Percentiles rank a stretch among this genome's conserved stretches.
Conservation (phyloP, 2,888 invertebrate species). For the Apodemia duryi region DNA sequence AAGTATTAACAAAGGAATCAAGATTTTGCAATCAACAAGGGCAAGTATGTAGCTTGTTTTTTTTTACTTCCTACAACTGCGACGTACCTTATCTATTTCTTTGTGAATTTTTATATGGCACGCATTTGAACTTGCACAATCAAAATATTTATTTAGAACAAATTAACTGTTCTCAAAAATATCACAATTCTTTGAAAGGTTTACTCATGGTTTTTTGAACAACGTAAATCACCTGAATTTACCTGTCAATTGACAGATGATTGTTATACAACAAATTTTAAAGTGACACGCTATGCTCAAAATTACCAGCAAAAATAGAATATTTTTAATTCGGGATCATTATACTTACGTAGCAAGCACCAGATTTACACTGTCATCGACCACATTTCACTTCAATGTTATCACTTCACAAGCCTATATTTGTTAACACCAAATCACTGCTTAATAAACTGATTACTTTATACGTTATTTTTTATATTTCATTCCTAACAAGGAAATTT, state of each 20-base stretch:
- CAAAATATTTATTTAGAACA: slow-evolving; percentile 42
- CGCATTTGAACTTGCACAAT: slow-evolving; percentile 44
- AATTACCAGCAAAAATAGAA: slow-evolving; percentile 28
- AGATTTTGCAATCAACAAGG: slow-evolving; percentile 47
- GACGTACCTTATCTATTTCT: not conserved
- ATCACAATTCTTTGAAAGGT: slow-evolving; percentile 31
- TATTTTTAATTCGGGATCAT: slow-evolving; percentile 47
- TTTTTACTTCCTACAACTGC: not conserved
- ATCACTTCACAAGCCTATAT: slow-evolving; percentile 48
- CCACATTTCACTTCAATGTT: slow-evolving; percentile 62
- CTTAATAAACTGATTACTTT: slow-evolving; percentile 38
- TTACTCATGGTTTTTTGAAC: slow-evolving; percentile 36
- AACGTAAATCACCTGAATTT: slow-evolving; percentile 37
- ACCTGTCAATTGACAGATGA: slow-evolving; percentile 38
- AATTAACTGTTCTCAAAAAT: not conserved
- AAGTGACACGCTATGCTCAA: slow-evolving; percentile 27
- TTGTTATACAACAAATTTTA: slow-evolving; percentile 46
- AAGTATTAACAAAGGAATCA: slow-evolving; percentile 73
- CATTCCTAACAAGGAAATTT: slow-evolving; percentile 43
- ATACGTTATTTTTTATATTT: slow-evolving; percentile 39
- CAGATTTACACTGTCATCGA: slow-evolving; percentile 74
- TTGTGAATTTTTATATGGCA: slow-evolving; percentile 50
- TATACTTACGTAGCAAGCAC: slow-evolving; percentile 70
- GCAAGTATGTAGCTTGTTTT: slow-evolving; percentile 8
- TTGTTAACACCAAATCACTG: slow-evolving; percentile 31